Evolutionary conservation across 1,140 invertebrate genomes (phyloP).

Genomic region (Neodiprion pinetum): DNA sequence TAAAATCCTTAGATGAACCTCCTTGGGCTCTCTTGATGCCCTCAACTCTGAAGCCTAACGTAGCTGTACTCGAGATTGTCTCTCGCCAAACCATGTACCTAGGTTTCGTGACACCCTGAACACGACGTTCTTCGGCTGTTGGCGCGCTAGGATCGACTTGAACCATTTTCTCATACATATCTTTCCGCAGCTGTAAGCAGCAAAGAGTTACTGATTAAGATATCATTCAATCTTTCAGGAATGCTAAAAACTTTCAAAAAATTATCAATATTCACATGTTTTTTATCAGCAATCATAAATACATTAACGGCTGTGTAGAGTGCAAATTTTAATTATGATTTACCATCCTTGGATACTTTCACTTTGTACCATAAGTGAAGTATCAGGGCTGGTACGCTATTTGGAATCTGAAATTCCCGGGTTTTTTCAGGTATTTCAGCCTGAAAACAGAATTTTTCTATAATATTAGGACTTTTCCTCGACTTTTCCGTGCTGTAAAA

Average conservation of each 20-base stretch:
- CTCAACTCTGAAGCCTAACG: constrained; percentile 95
- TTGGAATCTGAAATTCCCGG: no score
- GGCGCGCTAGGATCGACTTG: constrained; percentile 91
- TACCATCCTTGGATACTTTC: no score
- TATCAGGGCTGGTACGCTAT: no score
- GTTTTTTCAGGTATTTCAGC: no score
- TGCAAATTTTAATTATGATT: background rate
- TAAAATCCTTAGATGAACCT: constrained; percentile 93
- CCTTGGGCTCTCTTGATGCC: constrained; percentile 90
- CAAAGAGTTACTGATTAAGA: no score
- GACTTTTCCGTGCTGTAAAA: no score
- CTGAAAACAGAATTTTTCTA: no score
- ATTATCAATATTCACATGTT: no score
- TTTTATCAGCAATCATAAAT: background rate
- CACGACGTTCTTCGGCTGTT: constrained; percentile 85
- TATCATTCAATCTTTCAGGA: no score
- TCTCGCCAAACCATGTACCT: constrained; percentile 98
- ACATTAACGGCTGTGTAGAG: background rate
- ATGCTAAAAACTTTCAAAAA: no score
- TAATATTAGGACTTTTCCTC: no score
- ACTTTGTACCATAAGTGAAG: no score
- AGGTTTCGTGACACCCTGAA: constrained; percentile 93
- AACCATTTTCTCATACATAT: constrained; percentile 99
- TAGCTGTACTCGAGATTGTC: constrained; percentile 94
- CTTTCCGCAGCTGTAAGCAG: constrained; percentile 63